Percentiles rank a stretch among this genome's conserved stretches.
Evolutionary conservation across 1,140 invertebrate genomes (phyloP).

Genomic region (Episyrphus balteatus): DNA sequence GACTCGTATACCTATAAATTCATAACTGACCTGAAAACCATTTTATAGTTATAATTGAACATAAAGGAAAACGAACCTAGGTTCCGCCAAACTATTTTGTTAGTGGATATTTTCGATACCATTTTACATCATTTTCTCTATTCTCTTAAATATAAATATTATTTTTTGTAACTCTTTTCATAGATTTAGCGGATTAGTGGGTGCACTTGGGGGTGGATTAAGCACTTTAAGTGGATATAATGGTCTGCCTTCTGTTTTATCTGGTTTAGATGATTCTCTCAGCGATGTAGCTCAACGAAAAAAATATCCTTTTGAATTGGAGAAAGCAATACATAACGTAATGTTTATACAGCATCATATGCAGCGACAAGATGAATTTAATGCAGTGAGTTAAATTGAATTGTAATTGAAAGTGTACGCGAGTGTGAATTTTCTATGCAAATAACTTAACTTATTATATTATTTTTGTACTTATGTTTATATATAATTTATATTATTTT

Average conservation of each 20-base stretch:
- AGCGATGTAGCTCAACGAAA: slow-evolving; percentile 67
- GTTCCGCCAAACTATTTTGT: no score
- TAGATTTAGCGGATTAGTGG: slow-evolving; percentile 59
- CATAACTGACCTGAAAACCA: no score
- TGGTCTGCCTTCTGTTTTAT: slow-evolving; percentile 67
- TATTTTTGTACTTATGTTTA: no score
- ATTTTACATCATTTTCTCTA: no score
- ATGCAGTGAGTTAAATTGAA: slow-evolving; percentile 55
- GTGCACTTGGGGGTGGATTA: slow-evolving; percentile 48
- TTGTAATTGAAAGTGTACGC: no score
- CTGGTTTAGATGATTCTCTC: slow-evolving; percentile 66
- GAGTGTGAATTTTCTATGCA: no score
- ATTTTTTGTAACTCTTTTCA: slow-evolving; percentile 14
- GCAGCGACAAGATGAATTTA: slow-evolving; percentile 84
- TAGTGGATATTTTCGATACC: no score
- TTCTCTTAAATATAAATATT: background rate
- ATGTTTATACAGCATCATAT: slow-evolving; percentile 93
- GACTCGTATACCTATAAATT: no score
- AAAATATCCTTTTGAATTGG: slow-evolving; percentile 82
- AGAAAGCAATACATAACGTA: slow-evolving; percentile 87
- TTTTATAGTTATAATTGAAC: no score
- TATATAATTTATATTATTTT: no score
- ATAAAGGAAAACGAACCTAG: no score
- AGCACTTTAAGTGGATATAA: slow-evolving; percentile 54
- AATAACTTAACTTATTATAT: no score